Evolutionary conservation across 2,888 invertebrate species (phyloP).

Genomic region (Oscheius sp.): DNA sequence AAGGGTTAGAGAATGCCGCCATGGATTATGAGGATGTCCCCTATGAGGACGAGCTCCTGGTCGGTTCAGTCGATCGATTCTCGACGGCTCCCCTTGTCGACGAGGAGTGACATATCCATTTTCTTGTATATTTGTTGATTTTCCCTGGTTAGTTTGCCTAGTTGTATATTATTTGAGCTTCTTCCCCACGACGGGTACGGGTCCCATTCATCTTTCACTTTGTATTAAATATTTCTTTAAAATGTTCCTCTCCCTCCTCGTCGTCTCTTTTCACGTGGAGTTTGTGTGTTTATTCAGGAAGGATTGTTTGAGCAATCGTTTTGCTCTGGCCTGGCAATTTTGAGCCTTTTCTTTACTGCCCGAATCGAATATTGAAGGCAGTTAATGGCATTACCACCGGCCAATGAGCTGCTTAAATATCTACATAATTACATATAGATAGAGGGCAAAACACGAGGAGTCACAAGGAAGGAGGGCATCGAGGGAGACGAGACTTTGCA

Average conservation of each 20-base stretch:
- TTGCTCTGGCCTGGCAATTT: conserved; percentile 32
- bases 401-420: conserved; percentile 6
- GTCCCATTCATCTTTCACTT: conserved; percentile 1
- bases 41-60: conserved; percentile 20
- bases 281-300: conserved; percentile 35
- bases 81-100: conserved; percentile 35
- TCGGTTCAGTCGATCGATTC: conserved; percentile 35
- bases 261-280: conserved; percentile 28
- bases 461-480: no score
- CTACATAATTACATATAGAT: conserved; percentile 16
- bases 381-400: conserved; percentile 5
- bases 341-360: conserved; percentile 16
- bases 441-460: no score
- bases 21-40: conserved; percentile 3
- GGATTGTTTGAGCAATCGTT: conserved; percentile 38
- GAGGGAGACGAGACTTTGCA: no score
- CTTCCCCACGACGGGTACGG: conserved; percentile 11
- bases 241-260: neutral
- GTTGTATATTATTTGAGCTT: conserved; percentile 21
- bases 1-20: conserved; percentile 45
- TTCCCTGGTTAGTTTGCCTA: neutral
- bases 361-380: conserved; percentile 18
- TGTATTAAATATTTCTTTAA: no score
- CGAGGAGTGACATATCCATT: conserved; percentile 2
- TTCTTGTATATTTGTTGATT: conserved; percentile 11